These are phyloP conservation scores for Eupithecia exiguata DNA, from an alignment of 2,888 invertebrate species.

Conservation along the genomic window DNA sequence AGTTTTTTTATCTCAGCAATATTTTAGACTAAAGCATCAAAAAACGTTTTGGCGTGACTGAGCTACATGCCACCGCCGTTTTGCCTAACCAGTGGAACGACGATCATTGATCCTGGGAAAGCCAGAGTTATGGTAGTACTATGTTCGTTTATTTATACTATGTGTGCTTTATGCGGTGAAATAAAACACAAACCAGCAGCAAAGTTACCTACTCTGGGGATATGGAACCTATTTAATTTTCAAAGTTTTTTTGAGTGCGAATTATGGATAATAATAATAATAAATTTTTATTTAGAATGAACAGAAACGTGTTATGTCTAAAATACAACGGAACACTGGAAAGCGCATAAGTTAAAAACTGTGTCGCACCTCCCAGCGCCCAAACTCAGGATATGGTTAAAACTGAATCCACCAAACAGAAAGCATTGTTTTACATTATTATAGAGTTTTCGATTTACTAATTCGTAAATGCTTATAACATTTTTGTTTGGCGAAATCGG, in stretches of 20 bases:
- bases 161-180: not conserved
- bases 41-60: conserved; percentile 1
- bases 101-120: not conserved
- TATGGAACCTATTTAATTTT: not conserved
- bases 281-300: no score
- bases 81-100: not conserved
- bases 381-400: no score
- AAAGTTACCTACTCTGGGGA: not conserved
- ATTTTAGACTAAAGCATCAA: not conserved
- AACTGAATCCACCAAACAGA: no score
- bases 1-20: not conserved
- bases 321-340: no score
- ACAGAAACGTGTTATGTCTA: no score
- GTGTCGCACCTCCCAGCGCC: no score
- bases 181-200: not conserved
- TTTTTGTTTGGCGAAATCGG: no score
- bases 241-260: not conserved
- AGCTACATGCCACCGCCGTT: not conserved
- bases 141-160: not conserved
- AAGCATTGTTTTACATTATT: no score
- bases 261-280: no score
- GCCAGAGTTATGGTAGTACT: not conserved
- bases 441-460: no score
- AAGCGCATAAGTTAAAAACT: no score
- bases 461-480: no score